Percentiles rank a stretch among this genome's conserved stretches.
Conservation (phyloP, 1,140 invertebrate species). For the Drosophila navojoa region DNA sequence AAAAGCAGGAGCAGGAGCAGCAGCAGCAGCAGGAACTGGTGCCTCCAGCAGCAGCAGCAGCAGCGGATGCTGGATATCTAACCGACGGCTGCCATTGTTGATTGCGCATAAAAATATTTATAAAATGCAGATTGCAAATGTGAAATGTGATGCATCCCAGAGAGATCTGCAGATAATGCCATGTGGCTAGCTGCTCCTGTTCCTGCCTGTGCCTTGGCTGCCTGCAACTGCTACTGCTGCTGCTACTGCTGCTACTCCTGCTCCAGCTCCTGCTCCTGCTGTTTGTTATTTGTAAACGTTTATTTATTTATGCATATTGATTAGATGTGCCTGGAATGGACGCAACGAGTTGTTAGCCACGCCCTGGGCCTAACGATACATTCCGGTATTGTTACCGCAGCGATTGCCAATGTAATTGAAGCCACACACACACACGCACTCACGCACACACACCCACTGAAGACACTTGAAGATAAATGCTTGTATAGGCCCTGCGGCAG, state of each 20-base stretch:
- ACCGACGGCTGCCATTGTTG: conserved; percentile 60
- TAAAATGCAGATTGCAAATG: conserved; percentile 78
- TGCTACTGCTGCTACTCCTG: not conserved
- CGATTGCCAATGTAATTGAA: conserved; percentile 80
- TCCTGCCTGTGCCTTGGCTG: too few species aligned
- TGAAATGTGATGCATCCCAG: conserved; percentile 46
- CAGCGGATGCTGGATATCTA: conserved; percentile 16
- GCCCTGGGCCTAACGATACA: conserved; percentile 41
- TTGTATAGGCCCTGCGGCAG: conserved; percentile 33
- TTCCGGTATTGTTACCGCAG: conserved; percentile 66
- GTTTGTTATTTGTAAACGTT: conserved; percentile 62
- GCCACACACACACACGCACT: conserved; percentile 45
- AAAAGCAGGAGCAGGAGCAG: conserved; percentile 17
- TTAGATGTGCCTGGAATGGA: conserved; percentile 50
- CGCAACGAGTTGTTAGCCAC: conserved; percentile 23
- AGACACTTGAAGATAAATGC: conserved; percentile 50
- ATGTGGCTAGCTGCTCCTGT: not conserved
- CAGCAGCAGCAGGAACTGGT: not conserved
- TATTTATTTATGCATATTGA: conserved; percentile 80
- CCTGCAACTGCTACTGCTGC: not conserved
- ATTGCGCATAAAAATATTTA: conserved; percentile 78
- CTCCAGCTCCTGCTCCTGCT: not conserved
- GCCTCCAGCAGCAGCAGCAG: conserved; percentile 1
- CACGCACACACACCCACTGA: conserved; percentile 15
- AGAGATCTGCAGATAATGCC: not conserved